Percentiles rank a stretch among this genome's conserved stretches.
phyloP scores from a whole-genome alignment of 2,113 vertebrate species.

The Pyxicephalus adspersus region DNA sequence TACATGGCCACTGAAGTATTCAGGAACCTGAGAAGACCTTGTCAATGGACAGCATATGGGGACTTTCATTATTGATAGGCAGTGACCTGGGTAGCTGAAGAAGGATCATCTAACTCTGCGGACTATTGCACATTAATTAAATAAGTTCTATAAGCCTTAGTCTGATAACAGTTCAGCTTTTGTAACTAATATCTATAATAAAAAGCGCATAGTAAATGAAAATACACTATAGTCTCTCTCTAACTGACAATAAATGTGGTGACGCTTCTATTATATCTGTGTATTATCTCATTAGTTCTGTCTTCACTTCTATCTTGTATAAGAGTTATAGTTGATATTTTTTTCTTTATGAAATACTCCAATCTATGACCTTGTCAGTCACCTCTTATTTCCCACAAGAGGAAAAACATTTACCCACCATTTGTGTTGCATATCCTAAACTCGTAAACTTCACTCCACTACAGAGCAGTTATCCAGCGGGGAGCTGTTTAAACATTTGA shows the following conservation, averaged over 20 bases:
- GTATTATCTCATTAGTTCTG: slow-evolving; percentile 4
- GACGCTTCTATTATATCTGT: neutral
- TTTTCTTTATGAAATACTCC: neutral
- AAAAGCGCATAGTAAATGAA: no score
- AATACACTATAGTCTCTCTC: no score
- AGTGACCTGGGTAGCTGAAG: no score
- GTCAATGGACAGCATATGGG: no score
- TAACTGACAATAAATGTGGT: neutral
- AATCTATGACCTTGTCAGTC: slow-evolving; percentile 3
- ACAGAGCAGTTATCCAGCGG: neutral
- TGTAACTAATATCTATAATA: no score
- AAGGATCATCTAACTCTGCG: no score
- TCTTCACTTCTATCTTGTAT: slow-evolving; percentile 11
- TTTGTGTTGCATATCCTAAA: slow-evolving; percentile 44
- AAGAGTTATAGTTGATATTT: neutral
- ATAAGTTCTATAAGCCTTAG: no score
- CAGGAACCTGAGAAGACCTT: no score
- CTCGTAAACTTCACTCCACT: slow-evolving; percentile 32
- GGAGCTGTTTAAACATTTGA: neutral
- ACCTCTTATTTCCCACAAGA: slow-evolving; percentile 10
- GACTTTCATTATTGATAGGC: no score
- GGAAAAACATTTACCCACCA: slow-evolving; percentile 14
- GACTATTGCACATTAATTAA: no score
- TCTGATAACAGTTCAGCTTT: no score
- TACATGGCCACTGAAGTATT: no score